Conservation (phyloP, 2,113 vertebrate species). For the Eolophus roseicapilla region DNA sequence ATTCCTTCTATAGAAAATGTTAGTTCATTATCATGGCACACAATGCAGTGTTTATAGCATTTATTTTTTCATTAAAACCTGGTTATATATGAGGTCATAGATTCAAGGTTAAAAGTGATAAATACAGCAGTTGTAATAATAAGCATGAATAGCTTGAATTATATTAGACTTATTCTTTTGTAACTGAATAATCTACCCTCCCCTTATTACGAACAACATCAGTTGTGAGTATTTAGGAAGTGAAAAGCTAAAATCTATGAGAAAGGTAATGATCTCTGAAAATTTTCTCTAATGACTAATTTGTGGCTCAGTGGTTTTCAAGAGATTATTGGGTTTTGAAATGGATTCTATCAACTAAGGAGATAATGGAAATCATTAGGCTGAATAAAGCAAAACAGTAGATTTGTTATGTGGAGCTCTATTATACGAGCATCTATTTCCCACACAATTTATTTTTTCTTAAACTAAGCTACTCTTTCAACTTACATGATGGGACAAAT, state of each 20-base stretch:
- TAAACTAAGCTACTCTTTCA: conserved; percentile 20
- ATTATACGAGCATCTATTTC: conserved; percentile 55
- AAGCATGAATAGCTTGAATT: conserved; percentile 50
- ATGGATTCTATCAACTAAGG: conserved; percentile 81
- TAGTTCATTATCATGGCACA: background rate
- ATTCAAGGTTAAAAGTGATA: conserved; percentile 50
- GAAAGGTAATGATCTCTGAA: conserved; percentile 85
- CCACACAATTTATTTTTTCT: conserved; percentile 57
- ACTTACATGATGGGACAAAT: background rate
- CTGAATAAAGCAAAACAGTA: conserved; percentile 69
- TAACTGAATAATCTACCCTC: conserved; percentile 36
- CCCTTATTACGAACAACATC: conserved; percentile 44
- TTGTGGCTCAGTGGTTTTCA: conserved; percentile 82
- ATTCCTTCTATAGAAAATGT: background rate
- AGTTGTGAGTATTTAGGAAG: conserved; percentile 61
- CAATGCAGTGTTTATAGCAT: background rate
- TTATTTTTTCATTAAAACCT: conserved; percentile 35
- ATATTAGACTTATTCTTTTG: conserved; percentile 44
- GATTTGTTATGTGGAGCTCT: conserved; percentile 61
- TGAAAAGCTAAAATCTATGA: conserved; percentile 73
- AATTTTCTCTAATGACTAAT: conserved; percentile 82
- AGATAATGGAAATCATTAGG: conserved; percentile 82
- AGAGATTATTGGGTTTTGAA: conserved; percentile 82
- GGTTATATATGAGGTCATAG: background rate
- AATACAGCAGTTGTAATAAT: background rate